These are phyloP conservation scores for Upupa epops DNA, from an alignment of 2,113 vertebrate genomes.

Conservation along the genomic window DNA sequence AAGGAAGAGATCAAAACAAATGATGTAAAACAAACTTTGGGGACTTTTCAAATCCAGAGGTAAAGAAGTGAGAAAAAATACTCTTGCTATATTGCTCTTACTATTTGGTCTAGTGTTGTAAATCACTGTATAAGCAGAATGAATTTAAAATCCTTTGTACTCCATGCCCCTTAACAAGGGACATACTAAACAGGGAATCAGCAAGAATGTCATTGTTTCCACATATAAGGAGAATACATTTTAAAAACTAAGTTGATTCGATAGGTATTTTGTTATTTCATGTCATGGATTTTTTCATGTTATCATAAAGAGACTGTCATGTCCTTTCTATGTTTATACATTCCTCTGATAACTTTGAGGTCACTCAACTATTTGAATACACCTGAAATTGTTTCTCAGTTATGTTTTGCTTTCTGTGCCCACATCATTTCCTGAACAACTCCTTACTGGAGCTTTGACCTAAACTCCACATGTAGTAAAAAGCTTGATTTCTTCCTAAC, in stretches of 20 bases:
- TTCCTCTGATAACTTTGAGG: not conserved
- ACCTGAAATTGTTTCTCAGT: not conserved
- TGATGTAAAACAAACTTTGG: not conserved
- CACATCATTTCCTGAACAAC: not conserved
- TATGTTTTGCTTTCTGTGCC: not conserved
- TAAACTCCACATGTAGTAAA: not conserved
- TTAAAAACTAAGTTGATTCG: not conserved
- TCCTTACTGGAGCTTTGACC: not conserved
- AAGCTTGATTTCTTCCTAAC: not conserved
- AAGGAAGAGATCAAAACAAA: not conserved
- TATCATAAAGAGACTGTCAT: not conserved
- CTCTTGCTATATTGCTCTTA: not conserved
- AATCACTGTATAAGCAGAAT: not conserved
- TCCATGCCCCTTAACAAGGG: not conserved
- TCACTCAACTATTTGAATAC: not conserved
- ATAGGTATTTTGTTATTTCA: not conserved
- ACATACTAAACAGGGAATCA: not conserved
- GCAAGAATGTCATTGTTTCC: not conserved
- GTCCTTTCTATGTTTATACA: not conserved
- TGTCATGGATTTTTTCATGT: not conserved
- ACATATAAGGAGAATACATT: not conserved
- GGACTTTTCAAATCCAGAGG: not conserved
- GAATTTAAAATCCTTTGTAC: not conserved
- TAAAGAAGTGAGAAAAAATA: not conserved
- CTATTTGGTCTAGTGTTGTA: not conserved